These are phyloP conservation scores for Mustela lutreola DNA, from an alignment of 2,113 vertebrate genomes.

Conservation along the genomic window DNA sequence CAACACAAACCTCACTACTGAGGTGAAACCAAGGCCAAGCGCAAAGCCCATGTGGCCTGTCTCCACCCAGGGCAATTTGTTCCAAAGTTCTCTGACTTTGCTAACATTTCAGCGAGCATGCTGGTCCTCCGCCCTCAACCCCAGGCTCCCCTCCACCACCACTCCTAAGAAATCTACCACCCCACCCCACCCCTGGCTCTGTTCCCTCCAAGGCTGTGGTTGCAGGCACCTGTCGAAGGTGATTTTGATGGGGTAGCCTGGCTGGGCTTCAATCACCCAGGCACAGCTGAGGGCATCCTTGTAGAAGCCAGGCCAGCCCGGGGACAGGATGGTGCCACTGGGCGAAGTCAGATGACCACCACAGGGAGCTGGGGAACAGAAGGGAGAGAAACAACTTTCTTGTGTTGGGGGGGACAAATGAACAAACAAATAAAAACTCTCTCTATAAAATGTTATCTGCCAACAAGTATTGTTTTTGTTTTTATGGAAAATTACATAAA, in stretches of 20 bases:
- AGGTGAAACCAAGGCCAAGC: background rate
- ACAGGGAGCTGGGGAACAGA: slow-evolving; percentile 92
- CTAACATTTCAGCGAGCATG: background rate
- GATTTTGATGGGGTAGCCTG: slow-evolving; percentile 99
- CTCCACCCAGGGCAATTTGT: background rate
- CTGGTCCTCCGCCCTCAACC: background rate
- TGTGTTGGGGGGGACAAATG: background rate
- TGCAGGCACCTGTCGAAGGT: slow-evolving; percentile 96
- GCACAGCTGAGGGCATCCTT: slow-evolving; percentile 98
- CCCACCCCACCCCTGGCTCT: background rate
- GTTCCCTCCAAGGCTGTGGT: background rate
- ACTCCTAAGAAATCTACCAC: background rate
- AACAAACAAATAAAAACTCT: background rate
- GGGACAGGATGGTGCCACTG: slow-evolving; percentile 98
- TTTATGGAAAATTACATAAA: slow-evolving; percentile 61
- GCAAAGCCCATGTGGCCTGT: background rate
- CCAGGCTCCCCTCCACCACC: background rate
- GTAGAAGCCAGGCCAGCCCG: slow-evolving; percentile 99
- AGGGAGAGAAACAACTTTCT: background rate
- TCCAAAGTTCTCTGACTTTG: background rate
- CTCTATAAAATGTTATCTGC: slow-evolving; percentile 53
- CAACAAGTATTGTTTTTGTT: slow-evolving; percentile 53
- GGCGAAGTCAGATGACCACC: slow-evolving; percentile 97
- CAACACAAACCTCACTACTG: background rate
- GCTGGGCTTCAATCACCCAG: slow-evolving; percentile 98